phyloP scores from a whole-genome alignment of 2,113 vertebrate species.

The Jaculus jaculus region DNA sequence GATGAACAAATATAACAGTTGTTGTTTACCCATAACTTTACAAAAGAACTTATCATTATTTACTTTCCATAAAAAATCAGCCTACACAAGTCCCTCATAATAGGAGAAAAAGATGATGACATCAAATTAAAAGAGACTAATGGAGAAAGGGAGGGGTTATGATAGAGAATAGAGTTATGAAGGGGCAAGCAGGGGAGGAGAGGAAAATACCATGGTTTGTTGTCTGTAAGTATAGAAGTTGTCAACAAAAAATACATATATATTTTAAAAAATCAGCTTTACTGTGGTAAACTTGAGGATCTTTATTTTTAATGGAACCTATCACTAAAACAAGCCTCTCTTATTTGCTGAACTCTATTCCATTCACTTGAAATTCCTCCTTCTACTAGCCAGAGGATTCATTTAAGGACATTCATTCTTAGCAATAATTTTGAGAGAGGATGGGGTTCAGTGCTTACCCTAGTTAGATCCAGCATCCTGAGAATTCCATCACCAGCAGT shows the following conservation, averaged over 20 bases:
- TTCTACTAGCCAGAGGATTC: background rate
- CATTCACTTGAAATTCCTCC: conserved; percentile 16
- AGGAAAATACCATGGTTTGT: too few species aligned
- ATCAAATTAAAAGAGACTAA: too few species aligned
- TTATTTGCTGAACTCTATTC: background rate
- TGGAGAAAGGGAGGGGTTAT: too few species aligned
- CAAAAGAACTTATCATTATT: background rate
- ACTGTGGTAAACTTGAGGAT: background rate
- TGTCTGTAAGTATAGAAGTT: too few species aligned
- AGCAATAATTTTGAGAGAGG: background rate
- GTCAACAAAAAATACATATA: too few species aligned
- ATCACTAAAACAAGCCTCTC: background rate
- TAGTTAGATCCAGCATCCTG: too few species aligned
- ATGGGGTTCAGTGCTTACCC: too few species aligned
- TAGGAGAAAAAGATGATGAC: too few species aligned
- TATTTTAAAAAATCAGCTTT: background rate
- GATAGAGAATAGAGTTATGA: too few species aligned
- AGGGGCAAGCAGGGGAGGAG: too few species aligned
- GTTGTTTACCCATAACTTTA: conserved; percentile 67
- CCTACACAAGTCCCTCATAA: too few species aligned
- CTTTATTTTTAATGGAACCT: conserved; percentile 10
- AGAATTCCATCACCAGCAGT: too few species aligned
- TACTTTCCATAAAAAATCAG: background rate
- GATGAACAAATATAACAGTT: conserved; percentile 41
- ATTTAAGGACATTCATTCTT: background rate